Evolutionary conservation across 2,113 vertebrate genomes (phyloP).

Genomic region (Chroicocephalus ridibundus): DNA sequence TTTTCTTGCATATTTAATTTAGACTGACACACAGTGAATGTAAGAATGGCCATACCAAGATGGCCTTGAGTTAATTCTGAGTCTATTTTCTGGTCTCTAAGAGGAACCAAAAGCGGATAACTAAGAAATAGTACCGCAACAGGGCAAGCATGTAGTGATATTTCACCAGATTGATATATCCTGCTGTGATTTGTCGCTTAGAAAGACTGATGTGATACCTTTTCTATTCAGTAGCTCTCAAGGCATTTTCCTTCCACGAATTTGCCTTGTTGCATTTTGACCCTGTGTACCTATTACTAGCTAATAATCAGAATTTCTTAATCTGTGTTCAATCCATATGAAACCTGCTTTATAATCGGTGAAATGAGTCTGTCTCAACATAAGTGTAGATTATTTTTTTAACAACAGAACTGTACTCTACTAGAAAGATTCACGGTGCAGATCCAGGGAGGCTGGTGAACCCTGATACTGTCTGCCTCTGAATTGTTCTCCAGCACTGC

Average conservation of each 20-base stretch:
- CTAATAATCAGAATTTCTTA: neutral
- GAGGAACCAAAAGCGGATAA: neutral
- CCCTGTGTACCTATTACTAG: neutral
- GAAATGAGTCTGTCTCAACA: neutral
- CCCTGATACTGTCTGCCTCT: neutral
- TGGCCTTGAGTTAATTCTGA: neutral
- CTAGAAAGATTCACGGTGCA: neutral
- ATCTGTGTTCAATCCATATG: neutral
- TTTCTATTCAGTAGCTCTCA: neutral
- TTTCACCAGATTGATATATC: neutral
- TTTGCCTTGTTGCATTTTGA: neutral
- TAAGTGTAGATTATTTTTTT: neutral
- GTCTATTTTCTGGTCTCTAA: neutral
- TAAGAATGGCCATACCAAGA: neutral
- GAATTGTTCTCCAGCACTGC: neutral
- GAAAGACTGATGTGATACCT: neutral
- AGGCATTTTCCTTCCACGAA: neutral
- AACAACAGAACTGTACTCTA: accelerated
- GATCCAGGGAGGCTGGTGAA: neutral
- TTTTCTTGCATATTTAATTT: neutral
- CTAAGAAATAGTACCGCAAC: neutral
- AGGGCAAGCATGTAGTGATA: neutral
- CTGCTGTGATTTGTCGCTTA: neutral
- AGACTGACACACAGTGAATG: neutral
- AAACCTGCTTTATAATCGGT: neutral